A percentile compares a stretch with the other conserved stretches of the same genome.
phyloP scores from a whole-genome alignment of 1,140 invertebrate species.

The Calliphora vicina region DNA sequence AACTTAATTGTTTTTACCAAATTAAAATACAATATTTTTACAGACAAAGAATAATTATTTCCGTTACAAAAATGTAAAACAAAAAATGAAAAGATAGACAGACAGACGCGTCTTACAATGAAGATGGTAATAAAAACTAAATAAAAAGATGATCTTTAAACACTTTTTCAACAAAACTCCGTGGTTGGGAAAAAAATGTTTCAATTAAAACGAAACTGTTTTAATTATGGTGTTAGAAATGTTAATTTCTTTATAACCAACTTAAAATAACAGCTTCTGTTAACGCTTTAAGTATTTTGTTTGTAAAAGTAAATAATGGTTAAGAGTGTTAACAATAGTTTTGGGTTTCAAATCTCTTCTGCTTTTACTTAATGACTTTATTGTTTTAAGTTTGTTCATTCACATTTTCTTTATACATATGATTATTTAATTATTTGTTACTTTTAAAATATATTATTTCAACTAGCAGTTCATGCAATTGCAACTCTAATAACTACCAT shows the following conservation, averaged over 20 bases:
- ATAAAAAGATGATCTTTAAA: not conserved
- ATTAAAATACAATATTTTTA: not conserved
- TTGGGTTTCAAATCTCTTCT: not conserved
- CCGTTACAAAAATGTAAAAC: not conserved
- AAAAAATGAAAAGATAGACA: not conserved
- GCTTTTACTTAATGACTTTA: slow-evolving; percentile 22
- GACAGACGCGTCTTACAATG: not conserved
- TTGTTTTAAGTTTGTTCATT: not conserved
- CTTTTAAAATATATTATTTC: not conserved
- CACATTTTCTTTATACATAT: not conserved
- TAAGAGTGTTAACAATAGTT: not conserved
- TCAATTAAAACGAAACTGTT: not conserved
- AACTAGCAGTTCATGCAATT: not conserved
- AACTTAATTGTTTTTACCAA: too few species aligned
- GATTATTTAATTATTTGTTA: too few species aligned
- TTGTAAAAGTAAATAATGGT: too few species aligned
- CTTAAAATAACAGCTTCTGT: slow-evolving; percentile 2
- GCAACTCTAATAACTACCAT: not conserved
- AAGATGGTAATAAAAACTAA: not conserved
- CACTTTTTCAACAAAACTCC: not conserved
- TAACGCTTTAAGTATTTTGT: not conserved
- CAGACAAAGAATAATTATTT: slow-evolving; percentile 1
- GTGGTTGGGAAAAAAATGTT: not conserved
- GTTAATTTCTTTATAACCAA: slow-evolving; percentile 18
- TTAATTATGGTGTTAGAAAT: slow-evolving; percentile 26